Evolutionary conservation across 2,797 vertebrate genomes (phyloP).

Genomic region (Balearica regulorum): DNA sequence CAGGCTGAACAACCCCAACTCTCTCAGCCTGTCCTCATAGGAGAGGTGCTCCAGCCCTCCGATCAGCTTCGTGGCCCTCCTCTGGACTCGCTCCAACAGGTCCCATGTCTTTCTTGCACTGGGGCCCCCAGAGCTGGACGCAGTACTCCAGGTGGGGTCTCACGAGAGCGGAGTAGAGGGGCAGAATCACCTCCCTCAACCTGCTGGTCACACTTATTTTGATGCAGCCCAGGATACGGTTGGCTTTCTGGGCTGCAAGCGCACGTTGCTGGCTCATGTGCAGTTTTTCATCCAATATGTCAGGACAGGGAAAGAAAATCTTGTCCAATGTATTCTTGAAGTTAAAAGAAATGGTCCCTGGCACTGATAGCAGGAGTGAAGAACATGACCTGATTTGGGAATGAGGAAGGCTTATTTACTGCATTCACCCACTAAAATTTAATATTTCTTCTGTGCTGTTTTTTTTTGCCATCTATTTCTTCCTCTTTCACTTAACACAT

Average conservation of each 20-base stretch:
- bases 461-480: neutral
- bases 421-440: neutral
- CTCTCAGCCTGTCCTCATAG: neutral
- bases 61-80: too few species aligned
- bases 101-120: neutral
- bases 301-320: neutral
- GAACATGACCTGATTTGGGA: neutral
- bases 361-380: neutral
- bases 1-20: neutral
- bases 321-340: neutral
- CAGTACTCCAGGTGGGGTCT: neutral
- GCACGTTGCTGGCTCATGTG: neutral
- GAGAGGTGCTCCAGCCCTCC: neutral
- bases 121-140: neutral
- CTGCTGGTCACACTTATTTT: too few species aligned
- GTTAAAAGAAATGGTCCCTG: neutral
- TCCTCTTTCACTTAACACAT: neutral
- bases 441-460: neutral
- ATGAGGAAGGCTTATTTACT: neutral
- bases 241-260: neutral
- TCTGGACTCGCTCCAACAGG: neutral
- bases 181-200: neutral
- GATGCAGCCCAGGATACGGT: too few species aligned
- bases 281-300: neutral
- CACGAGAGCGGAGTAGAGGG: neutral